Base-by-base conservation (phyloP, 2,113 vertebrate genomes). In the Collichthys lucidus region DNA sequence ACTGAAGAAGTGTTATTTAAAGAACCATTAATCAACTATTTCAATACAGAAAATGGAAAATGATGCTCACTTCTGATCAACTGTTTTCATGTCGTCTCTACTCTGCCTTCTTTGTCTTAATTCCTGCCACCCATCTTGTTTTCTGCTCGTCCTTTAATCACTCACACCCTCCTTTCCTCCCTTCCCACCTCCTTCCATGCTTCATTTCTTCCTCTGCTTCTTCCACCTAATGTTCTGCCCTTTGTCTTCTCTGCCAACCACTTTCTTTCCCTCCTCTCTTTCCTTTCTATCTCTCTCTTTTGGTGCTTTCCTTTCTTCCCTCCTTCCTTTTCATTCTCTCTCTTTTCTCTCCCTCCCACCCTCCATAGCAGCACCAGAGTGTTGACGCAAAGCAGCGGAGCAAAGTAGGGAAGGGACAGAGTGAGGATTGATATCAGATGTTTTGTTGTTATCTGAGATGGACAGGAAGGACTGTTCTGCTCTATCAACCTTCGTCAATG, bases 401-500 rank as follows among this genome's bases (percentile, higher is more conserved):
- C 52, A 19, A n/a, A 40, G 75, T 19, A 35, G 49, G 14, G 19
- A 55, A 26, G 77, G 73, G 59, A 16, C 56, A 60, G 72, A 63
- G 35, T 20, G 61, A 35, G 68, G 53, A 61, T 22, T 79, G 79
- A 81, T 86, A 88, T 89, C 83, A 82, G 61, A 83, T 78, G 79
- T 67, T 85, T 72, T 29, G 65, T 14, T 31, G 86, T 89, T 77
- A 89, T 83, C 66, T 42, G 87, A 90, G 88, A 89, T 29, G 87
- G 79, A 85, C 81, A 79, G 89, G 81, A 83, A 88, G 82, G 64
- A 67, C 82, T 42, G 80, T 64, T 67, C 69, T 79, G 70, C 55
- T 79, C 69, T 19, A 26, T 61, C 66, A 22, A 69, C 79, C 70
- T 79, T 77, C 16, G 24, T 53, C 56, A 19, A 20, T 0, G 86